Percentiles rank a stretch among this genome's conserved stretches.
phyloP scores from a whole-genome alignment of 2,888 invertebrate species.

The Napeogenes sylphis region DNA sequence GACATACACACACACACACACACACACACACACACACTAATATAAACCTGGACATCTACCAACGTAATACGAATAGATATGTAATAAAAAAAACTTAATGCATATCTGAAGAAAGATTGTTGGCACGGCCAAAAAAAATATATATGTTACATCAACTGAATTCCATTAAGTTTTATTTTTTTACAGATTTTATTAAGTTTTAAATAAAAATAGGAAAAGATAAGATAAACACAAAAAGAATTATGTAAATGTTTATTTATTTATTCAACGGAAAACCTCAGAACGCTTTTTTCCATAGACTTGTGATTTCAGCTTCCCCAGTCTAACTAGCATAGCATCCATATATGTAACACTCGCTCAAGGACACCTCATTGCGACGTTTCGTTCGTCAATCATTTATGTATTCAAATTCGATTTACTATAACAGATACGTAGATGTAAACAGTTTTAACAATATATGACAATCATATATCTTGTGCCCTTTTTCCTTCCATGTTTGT shows the following conservation, averaged over 20 bases:
- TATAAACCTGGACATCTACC: too few species aligned
- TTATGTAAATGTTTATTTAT: slow-evolving; percentile 5
- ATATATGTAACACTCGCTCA: slow-evolving; percentile 54
- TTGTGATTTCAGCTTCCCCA: slow-evolving; percentile 26
- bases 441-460: neutral
- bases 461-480: neutral
- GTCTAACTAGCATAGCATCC: slow-evolving; percentile 44
- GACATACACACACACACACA: neutral
- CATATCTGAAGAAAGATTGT: too few species aligned
- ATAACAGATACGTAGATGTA: slow-evolving; percentile 4
- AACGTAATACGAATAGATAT: too few species aligned
- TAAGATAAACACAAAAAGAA: neutral
- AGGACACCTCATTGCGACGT: slow-evolving; percentile 50
- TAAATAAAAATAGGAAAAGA: slow-evolving; percentile 7
- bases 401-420: slow-evolving; percentile 31
- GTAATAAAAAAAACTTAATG: too few species aligned
- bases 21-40: too few species aligned
- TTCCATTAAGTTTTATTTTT: too few species aligned
- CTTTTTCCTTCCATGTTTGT: slow-evolving; percentile 29
- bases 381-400: slow-evolving; percentile 40
- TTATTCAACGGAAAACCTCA: slow-evolving; percentile 13
- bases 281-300: slow-evolving; percentile 14
- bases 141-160: too few species aligned
- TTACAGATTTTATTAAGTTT: neutral
- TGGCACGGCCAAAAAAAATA: too few species aligned